Conservation (phyloP, 2,888 invertebrate species). For the Lottia scabra region DNA sequence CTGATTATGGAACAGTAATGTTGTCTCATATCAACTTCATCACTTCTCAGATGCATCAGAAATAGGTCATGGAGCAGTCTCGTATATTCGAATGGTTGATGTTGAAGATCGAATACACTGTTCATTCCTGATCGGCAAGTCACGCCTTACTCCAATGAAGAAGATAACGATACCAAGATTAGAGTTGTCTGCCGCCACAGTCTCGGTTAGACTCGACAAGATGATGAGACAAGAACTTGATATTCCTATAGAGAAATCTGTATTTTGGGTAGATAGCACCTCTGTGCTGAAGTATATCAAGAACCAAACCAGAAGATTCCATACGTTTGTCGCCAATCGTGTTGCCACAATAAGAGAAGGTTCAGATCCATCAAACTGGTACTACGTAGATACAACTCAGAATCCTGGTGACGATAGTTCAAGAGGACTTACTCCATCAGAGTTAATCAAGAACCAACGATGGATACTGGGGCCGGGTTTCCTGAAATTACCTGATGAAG, state of each 20-base stretch:
- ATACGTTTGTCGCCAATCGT: constrained; percentile 10
- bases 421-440: not conserved
- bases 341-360: constrained; percentile 10
- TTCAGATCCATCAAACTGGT: constrained; percentile 1
- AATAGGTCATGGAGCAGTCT: constrained; percentile 5
- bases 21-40: not conserved
- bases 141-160: constrained; percentile 7
- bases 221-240: constrained; percentile 5
- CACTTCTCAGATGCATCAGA: constrained; percentile 10
- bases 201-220: constrained; percentile 10
- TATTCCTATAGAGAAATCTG: not conserved
- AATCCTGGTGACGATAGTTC: constrained; percentile 5
- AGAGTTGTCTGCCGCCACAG: constrained; percentile 10
- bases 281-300: constrained; percentile 15
- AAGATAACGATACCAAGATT: constrained; percentile 9
- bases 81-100: not conserved
- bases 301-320: constrained; percentile 11
- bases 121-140: constrained; percentile 21
- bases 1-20: not conserved
- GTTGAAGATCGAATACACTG: constrained; percentile 2
- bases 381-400: not conserved
- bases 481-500: not conserved
- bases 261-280: constrained; percentile 19
- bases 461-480: constrained; percentile 10
- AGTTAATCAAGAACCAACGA: not conserved